A percentile compares a stretch with the other conserved stretches of the same genome.
phyloP scores from a whole-genome alignment of 2,113 vertebrate genomes.

The Daboia siamensis region DNA sequence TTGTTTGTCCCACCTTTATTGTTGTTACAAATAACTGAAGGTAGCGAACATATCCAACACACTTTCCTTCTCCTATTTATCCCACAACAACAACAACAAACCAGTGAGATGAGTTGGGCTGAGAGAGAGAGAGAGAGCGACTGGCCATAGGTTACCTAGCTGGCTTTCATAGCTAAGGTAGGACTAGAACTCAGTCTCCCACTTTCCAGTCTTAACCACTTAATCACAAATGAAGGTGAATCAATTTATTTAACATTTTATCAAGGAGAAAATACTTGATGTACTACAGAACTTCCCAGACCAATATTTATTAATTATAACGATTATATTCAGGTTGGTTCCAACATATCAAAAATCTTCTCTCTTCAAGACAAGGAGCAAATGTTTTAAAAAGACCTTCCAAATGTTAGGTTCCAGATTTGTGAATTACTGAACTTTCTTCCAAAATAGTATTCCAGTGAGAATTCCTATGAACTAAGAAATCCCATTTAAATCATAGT shows the following conservation, averaged over 20 bases:
- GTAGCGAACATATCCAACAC: neutral
- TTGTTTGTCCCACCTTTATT: neutral
- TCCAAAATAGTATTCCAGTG: neutral
- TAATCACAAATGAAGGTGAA: neutral
- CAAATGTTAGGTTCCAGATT: neutral
- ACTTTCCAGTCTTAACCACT: neutral
- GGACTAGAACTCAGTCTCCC: neutral
- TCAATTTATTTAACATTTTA: neutral
- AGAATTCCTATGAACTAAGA: constrained; percentile 11
- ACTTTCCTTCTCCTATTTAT: neutral
- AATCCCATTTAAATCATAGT: neutral
- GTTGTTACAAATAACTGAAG: neutral
- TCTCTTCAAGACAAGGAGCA: neutral
- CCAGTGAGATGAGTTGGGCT: neutral
- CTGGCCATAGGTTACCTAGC: neutral
- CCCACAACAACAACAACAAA: neutral
- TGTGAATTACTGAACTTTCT: neutral
- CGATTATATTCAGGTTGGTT: neutral
- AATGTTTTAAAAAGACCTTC: neutral
- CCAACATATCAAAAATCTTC: neutral
- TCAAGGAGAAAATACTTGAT: neutral
- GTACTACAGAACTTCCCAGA: neutral
- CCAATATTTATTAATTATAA: neutral
- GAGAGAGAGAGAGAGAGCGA: neutral
- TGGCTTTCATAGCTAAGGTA: neutral